phyloP scores from a whole-genome alignment of 2,113 vertebrate genomes.

The Cacatua alba region DNA sequence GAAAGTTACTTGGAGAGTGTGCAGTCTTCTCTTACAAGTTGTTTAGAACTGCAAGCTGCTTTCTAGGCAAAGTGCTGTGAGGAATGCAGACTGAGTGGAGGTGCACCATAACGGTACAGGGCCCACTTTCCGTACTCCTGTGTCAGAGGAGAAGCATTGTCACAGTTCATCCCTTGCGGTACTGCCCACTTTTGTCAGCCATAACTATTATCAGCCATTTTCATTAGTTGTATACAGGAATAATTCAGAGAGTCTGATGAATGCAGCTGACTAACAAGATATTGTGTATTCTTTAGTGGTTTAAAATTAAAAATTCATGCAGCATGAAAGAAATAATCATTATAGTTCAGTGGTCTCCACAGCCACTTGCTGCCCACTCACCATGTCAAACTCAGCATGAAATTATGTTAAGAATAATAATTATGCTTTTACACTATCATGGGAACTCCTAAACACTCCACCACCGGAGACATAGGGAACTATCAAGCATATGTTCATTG shows the following conservation, averaged over 20 bases:
- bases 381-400: slow-evolving; percentile 54
- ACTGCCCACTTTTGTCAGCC: background rate
- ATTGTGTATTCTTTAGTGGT: slow-evolving; percentile 30
- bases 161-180: background rate
- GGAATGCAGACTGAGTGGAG: background rate
- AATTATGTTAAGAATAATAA: slow-evolving; percentile 64
- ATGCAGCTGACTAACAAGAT: slow-evolving; percentile 29
- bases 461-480: background rate
- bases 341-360: slow-evolving; percentile 62
- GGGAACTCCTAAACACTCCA: slow-evolving; percentile 19
- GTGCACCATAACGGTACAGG: rapidly evolving
- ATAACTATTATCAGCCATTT: background rate
- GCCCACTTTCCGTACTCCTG: background rate
- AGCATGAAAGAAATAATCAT: slow-evolving; percentile 50
- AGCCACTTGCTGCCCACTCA: slow-evolving; percentile 59
- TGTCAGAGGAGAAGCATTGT: background rate
- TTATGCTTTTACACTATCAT: slow-evolving; percentile 38
- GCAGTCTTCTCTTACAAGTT: background rate
- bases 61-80: background rate
- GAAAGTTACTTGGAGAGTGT: background rate
- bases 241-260: background rate
- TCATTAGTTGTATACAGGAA: background rate
- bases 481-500: background rate
- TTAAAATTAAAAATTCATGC: slow-evolving; percentile 64
- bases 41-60: background rate